These are phyloP conservation scores for Diplolepis rosae DNA, from an alignment of 2,888 invertebrate species.

Conservation along the genomic window DNA sequence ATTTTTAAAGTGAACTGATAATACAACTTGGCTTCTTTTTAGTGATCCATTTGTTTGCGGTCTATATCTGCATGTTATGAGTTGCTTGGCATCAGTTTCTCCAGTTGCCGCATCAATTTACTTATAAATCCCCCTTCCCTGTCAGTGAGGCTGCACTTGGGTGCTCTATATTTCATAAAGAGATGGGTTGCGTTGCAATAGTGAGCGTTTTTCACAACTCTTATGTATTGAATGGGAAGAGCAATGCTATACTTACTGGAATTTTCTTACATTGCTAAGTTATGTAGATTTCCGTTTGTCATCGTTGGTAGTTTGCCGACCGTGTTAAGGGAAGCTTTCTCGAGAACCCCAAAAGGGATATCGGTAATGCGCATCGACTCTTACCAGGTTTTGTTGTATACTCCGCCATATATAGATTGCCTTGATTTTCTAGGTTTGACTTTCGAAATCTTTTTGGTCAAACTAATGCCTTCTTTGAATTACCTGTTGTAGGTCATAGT, in stretches of 20 bases:
- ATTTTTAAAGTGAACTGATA: conserved; percentile 12
- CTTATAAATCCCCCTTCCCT: background rate
- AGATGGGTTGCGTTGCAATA: background rate
- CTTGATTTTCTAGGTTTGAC: too few relatives aligned
- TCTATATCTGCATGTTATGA: background rate
- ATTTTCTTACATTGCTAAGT: background rate
- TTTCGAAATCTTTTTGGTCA: too few relatives aligned
- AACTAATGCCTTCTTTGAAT: too few relatives aligned
- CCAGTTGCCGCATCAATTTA: background rate
- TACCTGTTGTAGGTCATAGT: too few relatives aligned
- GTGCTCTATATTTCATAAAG: conserved; percentile 3
- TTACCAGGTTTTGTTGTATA: too few relatives aligned
- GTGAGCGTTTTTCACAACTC: too few relatives aligned
- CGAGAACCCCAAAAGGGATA: too few relatives aligned
- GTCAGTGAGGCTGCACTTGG: conserved; percentile 3
- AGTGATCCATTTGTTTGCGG: conserved; percentile 28
- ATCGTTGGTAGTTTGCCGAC: background rate
- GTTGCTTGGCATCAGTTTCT: background rate
- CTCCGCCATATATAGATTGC: too few relatives aligned
- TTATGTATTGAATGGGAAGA: background rate
- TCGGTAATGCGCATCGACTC: too few relatives aligned
- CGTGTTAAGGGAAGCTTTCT: too few relatives aligned
- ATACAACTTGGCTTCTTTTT: conserved; percentile 23
- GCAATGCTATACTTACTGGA: conserved; percentile 7
- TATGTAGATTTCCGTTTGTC: background rate